Conservation (phyloP, 2,888 invertebrate species). For the Latrodectus hesperus region DNA sequence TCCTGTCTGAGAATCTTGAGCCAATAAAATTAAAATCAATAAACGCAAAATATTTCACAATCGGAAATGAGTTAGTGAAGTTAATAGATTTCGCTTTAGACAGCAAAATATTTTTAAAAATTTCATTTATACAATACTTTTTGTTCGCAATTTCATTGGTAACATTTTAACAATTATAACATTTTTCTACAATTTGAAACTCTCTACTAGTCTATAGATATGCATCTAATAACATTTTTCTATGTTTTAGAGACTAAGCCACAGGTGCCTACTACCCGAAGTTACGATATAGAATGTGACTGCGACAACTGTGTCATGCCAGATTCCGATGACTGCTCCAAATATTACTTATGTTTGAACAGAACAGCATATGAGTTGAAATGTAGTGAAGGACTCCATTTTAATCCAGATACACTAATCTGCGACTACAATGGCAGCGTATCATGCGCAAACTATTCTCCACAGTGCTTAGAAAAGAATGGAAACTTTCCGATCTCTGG, state of each 20-base stretch:
- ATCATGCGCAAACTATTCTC: background rate
- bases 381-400: slow-evolving; percentile 12
- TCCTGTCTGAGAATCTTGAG: no score
- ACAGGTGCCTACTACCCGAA: background rate
- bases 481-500: slow-evolving; percentile 11
- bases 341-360: slow-evolving; percentile 21
- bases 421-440: slow-evolving; percentile 33
- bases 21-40: no score
- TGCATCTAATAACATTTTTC: background rate
- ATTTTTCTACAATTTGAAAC: no score
- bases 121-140: no score
- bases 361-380: slow-evolving; percentile 6
- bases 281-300: slow-evolving; percentile 19
- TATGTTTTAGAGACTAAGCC: slow-evolving; percentile 12
- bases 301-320: slow-evolving; percentile 30
- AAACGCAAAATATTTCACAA: no score
- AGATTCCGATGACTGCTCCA: slow-evolving; percentile 26
- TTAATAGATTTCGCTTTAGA: no score
- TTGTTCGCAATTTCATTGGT: no score
- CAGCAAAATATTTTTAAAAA: no score
- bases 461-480: slow-evolving; percentile 11
- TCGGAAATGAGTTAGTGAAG: no score
- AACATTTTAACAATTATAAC: no score
- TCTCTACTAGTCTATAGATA: background rate
- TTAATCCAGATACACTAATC: slow-evolving; percentile 7